These are phyloP conservation scores for Sphaeridia pumilis DNA, from an alignment of 2,888 invertebrate genomes.

Conservation along the genomic window DNA sequence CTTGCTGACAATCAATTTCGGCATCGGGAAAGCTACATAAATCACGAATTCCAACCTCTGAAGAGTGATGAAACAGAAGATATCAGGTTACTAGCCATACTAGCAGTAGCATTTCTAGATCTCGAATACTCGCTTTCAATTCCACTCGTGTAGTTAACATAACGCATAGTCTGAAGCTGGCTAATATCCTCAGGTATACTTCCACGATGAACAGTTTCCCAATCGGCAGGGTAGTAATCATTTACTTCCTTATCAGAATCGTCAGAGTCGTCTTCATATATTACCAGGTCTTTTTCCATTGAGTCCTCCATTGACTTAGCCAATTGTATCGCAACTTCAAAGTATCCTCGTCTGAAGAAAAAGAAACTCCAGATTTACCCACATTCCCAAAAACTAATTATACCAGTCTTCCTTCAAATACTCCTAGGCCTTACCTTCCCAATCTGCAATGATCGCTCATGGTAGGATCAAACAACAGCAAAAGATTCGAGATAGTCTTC, in stretches of 20 bases:
- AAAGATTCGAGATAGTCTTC: constrained; percentile 59
- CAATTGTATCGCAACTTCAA: constrained; percentile 48
- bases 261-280: constrained; percentile 46
- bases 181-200: constrained; percentile 27
- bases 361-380: too few species aligned
- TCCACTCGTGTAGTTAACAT: constrained; percentile 18
- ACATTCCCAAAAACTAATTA: too few species aligned
- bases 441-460: constrained; percentile 47
- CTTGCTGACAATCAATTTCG: too few species aligned
- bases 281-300: constrained; percentile 50
- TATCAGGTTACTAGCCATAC: constrained; percentile 24
- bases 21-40: too few species aligned
- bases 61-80: constrained; percentile 32
- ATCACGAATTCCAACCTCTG: constrained; percentile 22
- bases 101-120: constrained; percentile 20
- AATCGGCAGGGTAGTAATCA: constrained; percentile 63
- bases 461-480: constrained; percentile 54
- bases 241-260: constrained; percentile 51
- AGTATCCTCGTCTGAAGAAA: constrained; percentile 48
- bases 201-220: constrained; percentile 55
- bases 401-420: too few species aligned
- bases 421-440: too few species aligned
- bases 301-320: constrained; percentile 53
- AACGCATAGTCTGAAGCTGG: constrained; percentile 25
- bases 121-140: constrained; percentile 22